phyloP scores from a whole-genome alignment of 1,140 invertebrate genomes.

The Drosophila miranda region DNA sequence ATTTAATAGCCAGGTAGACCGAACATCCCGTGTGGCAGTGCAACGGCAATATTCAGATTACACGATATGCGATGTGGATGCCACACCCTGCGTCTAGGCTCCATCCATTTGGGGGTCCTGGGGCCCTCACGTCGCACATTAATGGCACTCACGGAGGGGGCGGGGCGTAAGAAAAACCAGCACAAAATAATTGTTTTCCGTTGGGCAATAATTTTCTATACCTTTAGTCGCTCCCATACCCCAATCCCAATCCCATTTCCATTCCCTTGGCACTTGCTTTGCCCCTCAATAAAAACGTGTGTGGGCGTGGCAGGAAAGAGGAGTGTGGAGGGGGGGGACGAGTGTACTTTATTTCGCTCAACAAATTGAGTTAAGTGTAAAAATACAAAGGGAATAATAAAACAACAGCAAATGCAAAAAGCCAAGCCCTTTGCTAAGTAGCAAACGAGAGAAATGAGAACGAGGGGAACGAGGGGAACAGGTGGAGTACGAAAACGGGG shows the following conservation, averaged over 20 bases:
- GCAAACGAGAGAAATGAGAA: background rate
- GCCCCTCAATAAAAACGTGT: conserved; percentile 38
- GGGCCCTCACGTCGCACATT: conserved; percentile 39
- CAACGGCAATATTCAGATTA: conserved; percentile 77
- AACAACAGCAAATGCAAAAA: conserved; percentile 14
- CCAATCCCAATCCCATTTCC: background rate
- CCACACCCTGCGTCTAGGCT: conserved; percentile 18
- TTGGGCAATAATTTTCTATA: conserved; percentile 79
- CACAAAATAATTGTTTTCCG: conserved; percentile 77
- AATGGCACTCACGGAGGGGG: conserved; percentile 35
- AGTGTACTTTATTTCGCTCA: conserved; percentile 35
- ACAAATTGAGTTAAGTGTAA: conserved; percentile 72
- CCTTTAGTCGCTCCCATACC: conserved; percentile 6
- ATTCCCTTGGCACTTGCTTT: conserved; percentile 39
- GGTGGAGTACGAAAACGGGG: background rate
- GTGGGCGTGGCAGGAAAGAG: conserved; percentile 31
- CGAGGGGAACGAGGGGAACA: background rate
- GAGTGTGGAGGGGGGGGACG: background rate
- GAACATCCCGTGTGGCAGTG: conserved; percentile 23
- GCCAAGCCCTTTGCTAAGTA: conserved; percentile 48
- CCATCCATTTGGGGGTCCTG: too few species aligned
- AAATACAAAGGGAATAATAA: conserved; percentile 18
- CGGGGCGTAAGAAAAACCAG: conserved; percentile 29
- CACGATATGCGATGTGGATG: conserved; percentile 44
- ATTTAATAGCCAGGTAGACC: conserved; percentile 45